Conservation (phyloP, 2,113 vertebrate species). For the Labeo catla region DNA sequence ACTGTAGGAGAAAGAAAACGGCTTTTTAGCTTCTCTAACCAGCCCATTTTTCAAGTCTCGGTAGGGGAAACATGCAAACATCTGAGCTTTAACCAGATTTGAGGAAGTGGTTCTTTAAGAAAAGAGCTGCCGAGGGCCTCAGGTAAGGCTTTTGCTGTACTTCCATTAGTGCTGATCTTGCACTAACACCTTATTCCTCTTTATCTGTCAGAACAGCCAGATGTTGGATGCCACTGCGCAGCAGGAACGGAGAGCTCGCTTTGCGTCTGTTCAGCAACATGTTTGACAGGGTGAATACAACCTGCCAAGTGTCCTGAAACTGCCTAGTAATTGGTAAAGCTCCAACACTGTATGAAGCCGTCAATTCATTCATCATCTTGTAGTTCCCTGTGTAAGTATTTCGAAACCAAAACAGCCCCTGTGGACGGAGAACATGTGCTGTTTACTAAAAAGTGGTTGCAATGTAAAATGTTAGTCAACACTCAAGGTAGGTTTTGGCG, state of each 20-base stretch:
- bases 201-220: constrained; percentile 66
- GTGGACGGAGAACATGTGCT: not conserved
- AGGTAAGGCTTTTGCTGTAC: constrained; percentile 69
- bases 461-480: not conserved
- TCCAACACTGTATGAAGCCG: constrained; percentile 22
- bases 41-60: not conserved
- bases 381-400: not conserved
- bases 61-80: not conserved
- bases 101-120: constrained; percentile 46
- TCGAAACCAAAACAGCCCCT: not conserved
- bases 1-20: not conserved
- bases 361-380: not conserved
- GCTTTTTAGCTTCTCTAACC: not conserved
- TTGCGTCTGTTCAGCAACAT: constrained; percentile 47
- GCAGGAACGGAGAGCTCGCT: constrained; percentile 2
- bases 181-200: constrained; percentile 63
- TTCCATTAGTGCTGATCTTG: constrained; percentile 68
- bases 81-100: not conserved
- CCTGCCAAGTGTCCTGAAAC: constrained; percentile 45
- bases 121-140: constrained; percentile 62
- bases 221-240: constrained; percentile 56
- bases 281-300: constrained; percentile 58
- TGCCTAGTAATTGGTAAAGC: constrained; percentile 35
- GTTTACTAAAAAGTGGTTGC: not conserved
- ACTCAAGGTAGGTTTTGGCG: not conserved